phyloP scores from a whole-genome alignment of 2,113 vertebrate species.

The Gambusia affinis region DNA sequence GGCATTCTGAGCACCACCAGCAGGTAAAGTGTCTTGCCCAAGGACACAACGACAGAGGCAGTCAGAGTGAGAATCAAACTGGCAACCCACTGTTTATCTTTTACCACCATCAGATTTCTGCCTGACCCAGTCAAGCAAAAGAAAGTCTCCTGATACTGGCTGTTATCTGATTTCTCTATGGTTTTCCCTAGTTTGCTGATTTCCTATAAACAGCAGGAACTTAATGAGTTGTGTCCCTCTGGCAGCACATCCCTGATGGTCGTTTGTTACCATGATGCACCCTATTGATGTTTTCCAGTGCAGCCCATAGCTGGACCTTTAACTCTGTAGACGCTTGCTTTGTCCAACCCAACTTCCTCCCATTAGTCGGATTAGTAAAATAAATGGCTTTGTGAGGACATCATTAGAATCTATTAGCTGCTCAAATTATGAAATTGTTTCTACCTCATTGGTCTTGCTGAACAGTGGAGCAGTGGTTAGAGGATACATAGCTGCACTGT shows the following conservation, averaged over 20 bases:
- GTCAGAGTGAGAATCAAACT: no score
- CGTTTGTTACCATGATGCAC: constrained; percentile 23
- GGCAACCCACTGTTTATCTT: no score
- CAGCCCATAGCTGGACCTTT: constrained; percentile 24
- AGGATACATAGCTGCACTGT: constrained; percentile 54
- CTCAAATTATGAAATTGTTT: constrained; percentile 49
- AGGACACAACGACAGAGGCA: no score
- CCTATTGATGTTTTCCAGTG: constrained; percentile 38
- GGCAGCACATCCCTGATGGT: constrained; percentile 38
- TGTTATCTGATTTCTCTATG: neutral
- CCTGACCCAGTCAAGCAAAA: no score
- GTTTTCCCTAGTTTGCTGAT: neutral
- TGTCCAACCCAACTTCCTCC: constrained; percentile 34
- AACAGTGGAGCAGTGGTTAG: constrained; percentile 1
- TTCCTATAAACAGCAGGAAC: neutral
- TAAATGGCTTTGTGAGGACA: constrained; percentile 26
- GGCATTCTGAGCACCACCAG: no score
- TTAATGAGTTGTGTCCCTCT: neutral
- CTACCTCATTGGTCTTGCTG: constrained; percentile 28
- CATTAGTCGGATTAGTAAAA: constrained; percentile 54
- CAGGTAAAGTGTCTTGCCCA: no score
- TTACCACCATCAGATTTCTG: neutral
- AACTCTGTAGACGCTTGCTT: neutral
- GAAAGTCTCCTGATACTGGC: no score
- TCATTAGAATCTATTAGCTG: constrained; percentile 69